Conservation (phyloP, 2,888 invertebrate species). For the Quadriops clusia region DNA sequence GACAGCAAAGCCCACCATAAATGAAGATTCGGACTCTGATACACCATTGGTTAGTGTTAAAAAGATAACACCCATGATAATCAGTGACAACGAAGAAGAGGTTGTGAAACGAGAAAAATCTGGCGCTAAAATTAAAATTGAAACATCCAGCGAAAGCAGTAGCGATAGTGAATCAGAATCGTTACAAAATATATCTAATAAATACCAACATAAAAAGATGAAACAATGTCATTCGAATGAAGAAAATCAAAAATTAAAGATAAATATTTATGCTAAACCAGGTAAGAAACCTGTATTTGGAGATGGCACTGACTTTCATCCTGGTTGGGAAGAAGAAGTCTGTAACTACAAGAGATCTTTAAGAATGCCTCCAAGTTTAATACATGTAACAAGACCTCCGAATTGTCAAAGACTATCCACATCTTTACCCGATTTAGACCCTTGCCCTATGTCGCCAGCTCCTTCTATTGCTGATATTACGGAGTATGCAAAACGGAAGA, state of each 20-base stretch:
- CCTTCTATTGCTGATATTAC: constrained; percentile 48
- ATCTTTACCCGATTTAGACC: constrained; percentile 67
- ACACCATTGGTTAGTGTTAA: constrained; percentile 21
- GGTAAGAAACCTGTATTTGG: constrained; percentile 51
- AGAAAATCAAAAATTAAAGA: constrained; percentile 24
- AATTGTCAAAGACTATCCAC: constrained; percentile 56
- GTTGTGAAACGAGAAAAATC: constrained; percentile 12
- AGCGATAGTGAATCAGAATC: constrained; percentile 32
- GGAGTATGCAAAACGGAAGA: constrained; percentile 21
- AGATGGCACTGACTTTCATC: constrained; percentile 59
- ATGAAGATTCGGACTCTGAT: constrained; percentile 25
- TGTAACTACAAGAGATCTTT: constrained; percentile 71
- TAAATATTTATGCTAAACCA: too few relatives aligned
- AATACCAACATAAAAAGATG: constrained; percentile 28
- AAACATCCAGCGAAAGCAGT: constrained; percentile 25
- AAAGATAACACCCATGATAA: constrained; percentile 16
- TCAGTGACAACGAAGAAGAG: constrained; percentile 16
- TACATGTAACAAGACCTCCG: constrained; percentile 65
- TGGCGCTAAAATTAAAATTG: constrained; percentile 16
- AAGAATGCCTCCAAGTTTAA: constrained; percentile 69
- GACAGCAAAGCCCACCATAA: constrained; percentile 16
- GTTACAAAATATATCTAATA: constrained; percentile 24
- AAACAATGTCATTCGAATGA: too few relatives aligned
- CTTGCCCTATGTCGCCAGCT: constrained; percentile 58
- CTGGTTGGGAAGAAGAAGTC: constrained; percentile 75